Percentiles rank a stretch among this genome's conserved stretches.
These are phyloP conservation scores for Streblospio benedicti DNA, from an alignment of 1,140 invertebrate species.

Conservation along the genomic window DNA sequence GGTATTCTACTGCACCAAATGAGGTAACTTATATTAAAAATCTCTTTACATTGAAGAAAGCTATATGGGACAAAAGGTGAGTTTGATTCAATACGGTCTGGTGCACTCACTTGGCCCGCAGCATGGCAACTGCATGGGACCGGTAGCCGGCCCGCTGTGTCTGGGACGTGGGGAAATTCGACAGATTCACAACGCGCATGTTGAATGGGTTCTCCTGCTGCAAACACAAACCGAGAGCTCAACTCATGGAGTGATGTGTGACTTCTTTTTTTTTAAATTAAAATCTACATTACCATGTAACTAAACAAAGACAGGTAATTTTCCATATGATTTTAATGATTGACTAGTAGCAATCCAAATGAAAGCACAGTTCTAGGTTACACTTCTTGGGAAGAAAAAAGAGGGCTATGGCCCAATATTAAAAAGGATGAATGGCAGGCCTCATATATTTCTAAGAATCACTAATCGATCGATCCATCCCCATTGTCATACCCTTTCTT, in stretches of 20 bases:
- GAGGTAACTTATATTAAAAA: neutral
- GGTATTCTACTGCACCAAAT: neutral
- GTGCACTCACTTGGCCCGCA: slow-evolving; percentile 35
- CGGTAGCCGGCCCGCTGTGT: slow-evolving; percentile 32
- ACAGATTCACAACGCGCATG: slow-evolving; percentile 31
- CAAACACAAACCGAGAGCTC: slow-evolving; percentile 6
- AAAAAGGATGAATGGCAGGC: too few relatives aligned
- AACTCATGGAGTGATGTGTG: slow-evolving; percentile 1
- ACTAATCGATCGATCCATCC: too few relatives aligned
- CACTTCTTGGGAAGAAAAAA: too few relatives aligned
- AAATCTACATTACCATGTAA: too few relatives aligned
- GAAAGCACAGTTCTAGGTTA: too few relatives aligned
- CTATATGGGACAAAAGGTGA: neutral
- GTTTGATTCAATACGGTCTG: neutral
- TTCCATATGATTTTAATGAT: too few relatives aligned
- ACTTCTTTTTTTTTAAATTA: too few relatives aligned
- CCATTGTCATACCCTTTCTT: too few relatives aligned
- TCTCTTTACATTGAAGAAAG: neutral
- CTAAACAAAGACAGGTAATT: too few relatives aligned
- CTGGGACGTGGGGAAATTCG: slow-evolving; percentile 29
- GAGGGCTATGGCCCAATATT: too few relatives aligned
- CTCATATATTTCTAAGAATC: too few relatives aligned
- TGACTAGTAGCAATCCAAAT: too few relatives aligned
- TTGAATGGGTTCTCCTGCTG: slow-evolving; percentile 34
- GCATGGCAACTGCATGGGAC: slow-evolving; percentile 31